phyloP scores from a whole-genome alignment of 2,113 vertebrate genomes.

The Phaethornis superciliosus region DNA sequence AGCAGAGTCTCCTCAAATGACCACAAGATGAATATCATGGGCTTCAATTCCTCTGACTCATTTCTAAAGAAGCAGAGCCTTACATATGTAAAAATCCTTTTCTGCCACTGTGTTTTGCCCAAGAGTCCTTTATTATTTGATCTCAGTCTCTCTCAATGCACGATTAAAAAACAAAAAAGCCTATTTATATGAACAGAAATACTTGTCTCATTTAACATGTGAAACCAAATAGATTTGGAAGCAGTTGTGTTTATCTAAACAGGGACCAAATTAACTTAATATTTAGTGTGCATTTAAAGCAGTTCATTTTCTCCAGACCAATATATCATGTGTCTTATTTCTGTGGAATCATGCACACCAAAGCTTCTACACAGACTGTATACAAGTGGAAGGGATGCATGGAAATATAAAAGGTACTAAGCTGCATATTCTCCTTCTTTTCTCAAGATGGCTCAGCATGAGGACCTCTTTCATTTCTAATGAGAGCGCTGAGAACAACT shows the following conservation, averaged over 20 bases:
- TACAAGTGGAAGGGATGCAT: neutral
- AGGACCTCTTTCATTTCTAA: neutral
- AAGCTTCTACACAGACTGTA: fast-evolving
- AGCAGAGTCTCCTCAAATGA: neutral
- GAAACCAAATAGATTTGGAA: neutral
- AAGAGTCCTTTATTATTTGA: neutral
- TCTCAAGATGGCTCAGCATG: neutral
- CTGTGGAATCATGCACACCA: neutral
- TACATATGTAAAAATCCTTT: neutral
- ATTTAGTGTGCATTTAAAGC: neutral
- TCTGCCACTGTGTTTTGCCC: neutral
- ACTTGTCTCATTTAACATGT: neutral
- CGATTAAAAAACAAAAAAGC: neutral
- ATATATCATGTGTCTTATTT: neutral
- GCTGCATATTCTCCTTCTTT: fast-evolving
- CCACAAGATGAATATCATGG: slow-evolving; percentile 15
- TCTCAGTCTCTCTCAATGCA: neutral
- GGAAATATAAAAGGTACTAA: neutral
- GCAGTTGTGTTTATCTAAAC: neutral
- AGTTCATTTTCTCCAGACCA: neutral
- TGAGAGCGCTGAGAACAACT: neutral
- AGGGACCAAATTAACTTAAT: neutral
- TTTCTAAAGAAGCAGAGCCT: neutral
- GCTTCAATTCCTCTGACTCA: neutral
- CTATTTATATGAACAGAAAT: neutral